phyloP scores from a whole-genome alignment of 2,888 invertebrate genomes.

The Lymantria monacha region DNA sequence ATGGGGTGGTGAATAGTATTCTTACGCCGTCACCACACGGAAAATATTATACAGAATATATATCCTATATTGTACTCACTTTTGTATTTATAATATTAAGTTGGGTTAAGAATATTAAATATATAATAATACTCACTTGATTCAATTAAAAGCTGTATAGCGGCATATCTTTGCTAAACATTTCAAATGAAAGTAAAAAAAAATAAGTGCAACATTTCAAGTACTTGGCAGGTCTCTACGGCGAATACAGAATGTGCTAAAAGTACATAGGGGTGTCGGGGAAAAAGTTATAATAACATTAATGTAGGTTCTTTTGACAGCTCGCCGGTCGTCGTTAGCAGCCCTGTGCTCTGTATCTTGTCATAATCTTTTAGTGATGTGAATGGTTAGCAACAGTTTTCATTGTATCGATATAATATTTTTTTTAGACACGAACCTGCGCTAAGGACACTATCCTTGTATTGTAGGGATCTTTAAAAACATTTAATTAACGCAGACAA shows the following conservation, averaged over 20 bases:
- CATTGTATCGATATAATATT: constrained; percentile 24
- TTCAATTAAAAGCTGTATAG: background rate
- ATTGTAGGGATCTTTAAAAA: too few species aligned
- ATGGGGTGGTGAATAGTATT: too few species aligned
- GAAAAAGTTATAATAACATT: constrained; percentile 81
- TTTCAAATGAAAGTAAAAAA: background rate
- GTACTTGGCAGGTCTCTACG: constrained; percentile 15
- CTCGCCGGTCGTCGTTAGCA: constrained; percentile 76
- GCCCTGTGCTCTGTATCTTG: constrained; percentile 79
- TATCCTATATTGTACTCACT: too few species aligned
- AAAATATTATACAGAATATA: too few species aligned
- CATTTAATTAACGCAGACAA: too few species aligned
- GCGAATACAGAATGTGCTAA: constrained; percentile 26
- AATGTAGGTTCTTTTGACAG: constrained; percentile 82
- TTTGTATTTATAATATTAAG: too few species aligned
- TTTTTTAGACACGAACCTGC: too few species aligned
- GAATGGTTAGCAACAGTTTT: constrained; percentile 26
- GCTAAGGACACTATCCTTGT: too few species aligned
- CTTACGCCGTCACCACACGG: too few species aligned
- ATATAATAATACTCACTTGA: too few species aligned
- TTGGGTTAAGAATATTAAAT: too few species aligned
- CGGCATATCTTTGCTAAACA: background rate
- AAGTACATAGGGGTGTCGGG: constrained; percentile 55
- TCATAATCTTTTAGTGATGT: constrained; percentile 75
- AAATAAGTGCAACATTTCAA: background rate